These are phyloP conservation scores for Spongilla lacustris DNA, from an alignment of 37 sponge, comb jelly and placozoan genomes.

Conservation along the genomic window DNA sequence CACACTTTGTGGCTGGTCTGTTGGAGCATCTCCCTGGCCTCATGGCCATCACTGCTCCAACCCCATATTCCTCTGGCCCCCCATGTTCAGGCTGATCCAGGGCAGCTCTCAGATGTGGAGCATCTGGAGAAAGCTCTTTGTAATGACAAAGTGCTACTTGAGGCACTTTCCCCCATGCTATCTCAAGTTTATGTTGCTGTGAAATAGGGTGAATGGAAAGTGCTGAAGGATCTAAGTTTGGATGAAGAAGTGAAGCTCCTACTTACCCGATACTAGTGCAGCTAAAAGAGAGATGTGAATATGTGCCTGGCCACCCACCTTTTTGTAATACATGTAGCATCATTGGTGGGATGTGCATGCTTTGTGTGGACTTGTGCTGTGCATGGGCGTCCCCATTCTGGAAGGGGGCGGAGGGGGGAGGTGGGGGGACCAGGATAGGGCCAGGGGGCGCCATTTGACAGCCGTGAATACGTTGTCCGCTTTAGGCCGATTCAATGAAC, in stretches of 20 bases:
- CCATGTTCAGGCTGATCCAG: constrained; percentile 25
- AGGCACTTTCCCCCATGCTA: constrained; percentile 5
- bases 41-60: constrained; percentile 37
- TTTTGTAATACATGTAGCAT: too few species aligned
- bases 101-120: constrained; percentile 33
- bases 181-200: constrained; percentile 17
- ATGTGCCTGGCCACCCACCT: too few species aligned
- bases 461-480: too few species aligned
- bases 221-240: constrained; percentile 22
- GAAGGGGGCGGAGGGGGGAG: too few species aligned
- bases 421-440: too few species aligned
- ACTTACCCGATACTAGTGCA: constrained; percentile 27
- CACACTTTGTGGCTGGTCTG: constrained; percentile 50
- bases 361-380: too few species aligned
- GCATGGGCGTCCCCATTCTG: too few species aligned
- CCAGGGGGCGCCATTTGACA: too few species aligned
- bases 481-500: too few species aligned
- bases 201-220: constrained; percentile 10
- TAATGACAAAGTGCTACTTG: constrained; percentile 13
- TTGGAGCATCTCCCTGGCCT: constrained; percentile 49
- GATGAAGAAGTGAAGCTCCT: constrained; percentile 23
- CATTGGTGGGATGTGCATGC: too few species aligned
- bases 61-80: constrained; percentile 35
- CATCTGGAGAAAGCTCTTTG: constrained; percentile 1
- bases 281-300: too few species aligned